phyloP scores from a whole-genome alignment of 2,797 vertebrate genomes.

The Catharus ustulatus region DNA sequence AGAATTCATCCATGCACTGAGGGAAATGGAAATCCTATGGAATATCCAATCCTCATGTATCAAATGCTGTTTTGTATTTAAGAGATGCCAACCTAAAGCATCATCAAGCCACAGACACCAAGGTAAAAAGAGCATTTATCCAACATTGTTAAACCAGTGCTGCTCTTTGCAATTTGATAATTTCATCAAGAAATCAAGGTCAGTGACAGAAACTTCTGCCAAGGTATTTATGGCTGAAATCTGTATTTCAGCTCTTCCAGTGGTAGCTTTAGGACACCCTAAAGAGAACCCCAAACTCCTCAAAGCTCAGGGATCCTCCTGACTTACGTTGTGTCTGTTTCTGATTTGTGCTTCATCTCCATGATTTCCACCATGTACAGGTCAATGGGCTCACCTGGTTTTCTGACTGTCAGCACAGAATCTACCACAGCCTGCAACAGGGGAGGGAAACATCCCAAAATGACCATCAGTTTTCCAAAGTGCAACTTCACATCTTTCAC shows the following conservation, averaged over 20 bases:
- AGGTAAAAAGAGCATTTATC: background rate
- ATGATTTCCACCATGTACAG: conserved; percentile 98
- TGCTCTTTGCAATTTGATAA: background rate
- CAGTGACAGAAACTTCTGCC: background rate
- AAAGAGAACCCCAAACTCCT: background rate
- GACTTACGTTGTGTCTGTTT: conserved; percentile 93
- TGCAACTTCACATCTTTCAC: background rate
- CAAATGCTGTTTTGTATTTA: background rate
- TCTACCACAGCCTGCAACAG: conserved; percentile 92
- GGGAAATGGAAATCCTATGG: background rate
- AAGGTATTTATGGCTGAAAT: background rate
- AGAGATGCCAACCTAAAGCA: background rate
- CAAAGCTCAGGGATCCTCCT: background rate
- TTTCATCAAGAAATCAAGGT: background rate
- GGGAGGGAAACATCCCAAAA: background rate
- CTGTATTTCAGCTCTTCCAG: background rate
- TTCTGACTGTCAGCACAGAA: conserved; percentile 88
- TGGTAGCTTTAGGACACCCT: background rate
- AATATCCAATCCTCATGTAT: background rate
- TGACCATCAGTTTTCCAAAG: background rate
- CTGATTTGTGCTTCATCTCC: conserved; percentile 99
- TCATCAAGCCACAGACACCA: background rate
- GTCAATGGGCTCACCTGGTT: conserved; percentile 89
- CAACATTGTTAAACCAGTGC: background rate
- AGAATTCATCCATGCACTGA: conserved; percentile 84